Evolutionary conservation across 2,797 vertebrate genomes (phyloP).

Genomic region (Gadopsis marmoratus): DNA sequence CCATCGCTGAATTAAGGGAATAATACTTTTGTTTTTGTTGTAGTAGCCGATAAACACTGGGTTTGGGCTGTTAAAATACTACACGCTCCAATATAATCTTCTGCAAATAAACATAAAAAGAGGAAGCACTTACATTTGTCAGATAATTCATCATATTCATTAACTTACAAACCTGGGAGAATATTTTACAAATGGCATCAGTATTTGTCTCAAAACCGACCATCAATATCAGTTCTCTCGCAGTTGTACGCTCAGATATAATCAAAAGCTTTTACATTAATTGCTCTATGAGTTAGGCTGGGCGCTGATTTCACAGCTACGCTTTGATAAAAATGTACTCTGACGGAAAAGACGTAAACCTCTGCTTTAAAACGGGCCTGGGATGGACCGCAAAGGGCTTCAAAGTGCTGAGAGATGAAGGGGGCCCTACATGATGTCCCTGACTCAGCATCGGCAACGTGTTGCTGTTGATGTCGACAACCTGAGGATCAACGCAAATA

Average conservation of each 20-base stretch:
- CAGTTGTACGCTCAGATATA: not conserved
- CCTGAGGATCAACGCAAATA: slow-evolving; percentile 9
- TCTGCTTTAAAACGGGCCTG: slow-evolving; percentile 15
- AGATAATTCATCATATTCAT: too few relatives aligned
- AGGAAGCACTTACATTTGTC: not conserved
- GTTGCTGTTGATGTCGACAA: slow-evolving; percentile 10
- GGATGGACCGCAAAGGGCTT: slow-evolving; percentile 13
- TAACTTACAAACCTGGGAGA: not conserved
- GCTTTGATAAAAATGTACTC: slow-evolving; percentile 5
- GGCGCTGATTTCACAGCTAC: not conserved
- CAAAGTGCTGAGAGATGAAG: slow-evolving; percentile 20
- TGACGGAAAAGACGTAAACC: slow-evolving; percentile 2
- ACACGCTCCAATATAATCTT: not conserved
- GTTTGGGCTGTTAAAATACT: not conserved
- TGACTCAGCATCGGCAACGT: slow-evolving; percentile 16
- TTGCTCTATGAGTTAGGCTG: not conserved
- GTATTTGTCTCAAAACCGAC: not conserved
- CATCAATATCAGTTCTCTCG: not conserved
- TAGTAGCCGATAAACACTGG: not conserved
- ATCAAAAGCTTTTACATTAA: not conserved
- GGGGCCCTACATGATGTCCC: not conserved
- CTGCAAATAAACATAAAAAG: not conserved
- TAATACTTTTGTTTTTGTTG: not conserved
- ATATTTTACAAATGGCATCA: not conserved
- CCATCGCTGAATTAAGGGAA: not conserved